Conservation (phyloP, 1,140 invertebrate genomes). For the Catajapyx aquilonaris region DNA sequence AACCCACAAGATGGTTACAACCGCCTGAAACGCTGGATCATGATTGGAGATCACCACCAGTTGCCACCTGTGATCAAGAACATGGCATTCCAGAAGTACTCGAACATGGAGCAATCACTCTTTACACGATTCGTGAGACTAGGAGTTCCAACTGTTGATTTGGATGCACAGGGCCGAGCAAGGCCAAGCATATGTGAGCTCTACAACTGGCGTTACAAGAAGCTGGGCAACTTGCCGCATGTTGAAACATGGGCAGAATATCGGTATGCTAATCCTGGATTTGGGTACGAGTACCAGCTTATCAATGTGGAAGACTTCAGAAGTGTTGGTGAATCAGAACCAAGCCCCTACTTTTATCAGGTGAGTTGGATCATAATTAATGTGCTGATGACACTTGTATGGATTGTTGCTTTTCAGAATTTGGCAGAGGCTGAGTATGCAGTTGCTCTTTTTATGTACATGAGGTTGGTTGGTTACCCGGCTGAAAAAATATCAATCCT, state of each 20-base stretch:
- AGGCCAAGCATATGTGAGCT: constrained; percentile 75
- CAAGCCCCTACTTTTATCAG: constrained; percentile 96
- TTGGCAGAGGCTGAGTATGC: constrained; percentile 97
- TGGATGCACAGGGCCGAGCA: constrained; percentile 93
- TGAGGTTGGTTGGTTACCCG: constrained; percentile 92
- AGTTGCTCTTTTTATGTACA: constrained; percentile 96
- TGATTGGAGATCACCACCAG: constrained; percentile 99
- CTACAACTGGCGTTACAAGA: constrained; percentile 96
- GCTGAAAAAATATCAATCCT: constrained; percentile 94
- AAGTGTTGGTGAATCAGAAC: constrained; percentile 89
- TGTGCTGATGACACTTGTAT: too few species aligned
- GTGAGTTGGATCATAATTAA: constrained; percentile 21
- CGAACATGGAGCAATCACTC: constrained; percentile 98
- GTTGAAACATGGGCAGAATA: constrained; percentile 68
- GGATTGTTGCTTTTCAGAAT: constrained; percentile 39
- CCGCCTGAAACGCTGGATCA: constrained; percentile 96
- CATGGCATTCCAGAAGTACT: constrained; percentile 99
- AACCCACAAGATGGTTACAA: constrained; percentile 93
- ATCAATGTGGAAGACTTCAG: constrained; percentile 96
- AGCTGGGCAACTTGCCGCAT: constrained; percentile 77
- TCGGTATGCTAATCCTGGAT: constrained; percentile 72
- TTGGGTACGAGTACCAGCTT: constrained; percentile 83
- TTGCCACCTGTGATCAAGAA: constrained; percentile 98
- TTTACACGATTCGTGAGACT: constrained; percentile 91
- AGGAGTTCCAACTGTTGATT: constrained; percentile 86